These are phyloP conservation scores for Acrossocheilus fasciatus DNA, from an alignment of 2,797 vertebrate genomes.

Conservation along the genomic window DNA sequence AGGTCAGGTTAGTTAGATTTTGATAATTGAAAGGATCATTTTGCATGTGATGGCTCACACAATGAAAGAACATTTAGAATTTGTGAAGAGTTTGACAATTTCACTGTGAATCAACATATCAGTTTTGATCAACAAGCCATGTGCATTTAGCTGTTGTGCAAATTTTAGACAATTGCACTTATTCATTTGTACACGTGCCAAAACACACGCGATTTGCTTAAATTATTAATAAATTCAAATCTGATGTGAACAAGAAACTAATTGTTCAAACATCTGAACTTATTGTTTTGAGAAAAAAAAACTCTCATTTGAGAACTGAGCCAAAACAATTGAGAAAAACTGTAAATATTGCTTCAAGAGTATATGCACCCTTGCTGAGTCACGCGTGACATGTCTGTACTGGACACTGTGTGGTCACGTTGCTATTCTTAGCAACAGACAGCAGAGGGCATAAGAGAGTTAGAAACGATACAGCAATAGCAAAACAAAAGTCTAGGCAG, in stretches of 20 bases:
- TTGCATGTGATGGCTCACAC: too few species aligned
- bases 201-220: neutral
- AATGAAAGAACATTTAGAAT: neutral
- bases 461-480: slow-evolving; percentile 40
- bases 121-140: neutral
- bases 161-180: neutral
- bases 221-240: neutral
- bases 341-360: neutral
- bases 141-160: neutral
- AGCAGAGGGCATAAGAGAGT: slow-evolving; percentile 61
- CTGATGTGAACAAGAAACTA: neutral
- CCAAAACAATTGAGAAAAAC: too few species aligned
- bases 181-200: too few species aligned
- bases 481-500: slow-evolving; percentile 47
- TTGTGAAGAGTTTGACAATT: too few species aligned
- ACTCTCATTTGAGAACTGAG: too few species aligned
- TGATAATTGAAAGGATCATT: too few species aligned
- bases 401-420: neutral
- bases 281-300: neutral
- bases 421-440: slow-evolving; percentile 32
- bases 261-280: neutral
- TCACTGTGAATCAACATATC: neutral
- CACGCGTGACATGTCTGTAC: neutral
- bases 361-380: neutral
- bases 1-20: too few species aligned